phyloP scores from a whole-genome alignment of 1,140 invertebrate genomes.

The Pseudomyrmex sp. region DNA sequence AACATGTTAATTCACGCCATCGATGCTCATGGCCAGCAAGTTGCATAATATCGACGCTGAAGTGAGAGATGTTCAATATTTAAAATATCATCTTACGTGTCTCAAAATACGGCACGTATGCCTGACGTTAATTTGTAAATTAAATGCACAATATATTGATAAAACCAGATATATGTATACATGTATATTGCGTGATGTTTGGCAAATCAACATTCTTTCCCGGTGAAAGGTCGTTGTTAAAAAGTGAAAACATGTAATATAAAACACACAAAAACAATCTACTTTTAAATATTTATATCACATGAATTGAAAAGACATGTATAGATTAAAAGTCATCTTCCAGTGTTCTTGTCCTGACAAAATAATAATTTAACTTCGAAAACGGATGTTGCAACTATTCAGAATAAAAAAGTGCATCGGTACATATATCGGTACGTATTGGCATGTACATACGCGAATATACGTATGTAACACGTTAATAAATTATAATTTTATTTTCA shows the following conservation, averaged over 20 bases:
- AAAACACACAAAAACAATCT: conserved; percentile 30
- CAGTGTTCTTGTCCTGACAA: neutral
- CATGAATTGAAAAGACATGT: neutral
- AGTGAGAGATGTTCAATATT: conserved; percentile 45
- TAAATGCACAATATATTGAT: conserved; percentile 12
- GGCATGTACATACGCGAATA: neutral
- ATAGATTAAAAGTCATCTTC: neutral
- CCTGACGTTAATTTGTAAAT: conserved; percentile 42
- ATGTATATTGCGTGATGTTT: neutral
- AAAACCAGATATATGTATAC: conserved; percentile 34
- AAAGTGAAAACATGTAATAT: too few species aligned
- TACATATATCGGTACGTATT: neutral
- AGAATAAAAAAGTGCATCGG: neutral
- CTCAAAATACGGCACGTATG: conserved; percentile 20
- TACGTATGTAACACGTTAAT: too few species aligned
- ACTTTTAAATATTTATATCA: conserved; percentile 24
- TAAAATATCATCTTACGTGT: conserved; percentile 43
- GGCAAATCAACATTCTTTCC: conserved; percentile 13
- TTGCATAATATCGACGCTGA: conserved; percentile 16
- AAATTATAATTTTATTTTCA: neutral
- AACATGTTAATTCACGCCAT: conserved; percentile 35
- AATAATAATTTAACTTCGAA: neutral
- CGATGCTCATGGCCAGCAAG: neutral
- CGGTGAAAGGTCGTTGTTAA: conserved; percentile 10
- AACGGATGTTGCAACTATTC: neutral